Percentiles rank a stretch among this genome's conserved stretches.
phyloP scores from a whole-genome alignment of 2,113 vertebrate species.

The Naja naja region DNA sequence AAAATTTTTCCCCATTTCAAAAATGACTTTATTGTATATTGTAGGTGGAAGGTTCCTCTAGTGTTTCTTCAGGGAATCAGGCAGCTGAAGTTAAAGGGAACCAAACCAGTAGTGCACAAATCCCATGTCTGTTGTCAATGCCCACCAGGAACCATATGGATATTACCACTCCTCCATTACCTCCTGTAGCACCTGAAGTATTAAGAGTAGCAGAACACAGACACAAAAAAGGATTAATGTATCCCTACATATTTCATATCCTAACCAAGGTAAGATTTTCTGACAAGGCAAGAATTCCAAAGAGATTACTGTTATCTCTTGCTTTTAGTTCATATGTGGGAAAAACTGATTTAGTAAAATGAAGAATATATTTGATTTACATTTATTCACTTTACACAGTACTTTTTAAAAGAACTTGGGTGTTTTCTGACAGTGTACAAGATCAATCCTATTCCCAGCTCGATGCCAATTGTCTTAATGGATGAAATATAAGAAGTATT shows the following conservation, averaged over 20 bases:
- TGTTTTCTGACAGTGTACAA: not conserved
- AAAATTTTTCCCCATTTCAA: not conserved
- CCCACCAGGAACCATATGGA: conserved; percentile 97
- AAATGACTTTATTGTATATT: conserved; percentile 30
- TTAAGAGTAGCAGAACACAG: conserved; percentile 92
- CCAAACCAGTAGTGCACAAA: conserved; percentile 77
- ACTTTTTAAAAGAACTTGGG: not conserved
- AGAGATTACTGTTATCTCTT: not conserved
- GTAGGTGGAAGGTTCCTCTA: conserved; percentile 81
- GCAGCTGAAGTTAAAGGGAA: conserved; percentile 76
- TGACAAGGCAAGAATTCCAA: not conserved
- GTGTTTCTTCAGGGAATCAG: conserved; percentile 76
- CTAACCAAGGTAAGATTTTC: conserved; percentile 84
- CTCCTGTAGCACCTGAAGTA: conserved; percentile 88
- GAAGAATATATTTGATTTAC: not conserved
- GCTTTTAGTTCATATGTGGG: not conserved
- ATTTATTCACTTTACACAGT: not conserved
- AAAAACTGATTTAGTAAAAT: not conserved
- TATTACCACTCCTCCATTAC: conserved; percentile 91
- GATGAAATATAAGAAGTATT: not conserved
- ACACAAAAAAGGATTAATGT: conserved; percentile 95
- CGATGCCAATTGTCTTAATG: not conserved
- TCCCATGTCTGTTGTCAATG: conserved; percentile 94
- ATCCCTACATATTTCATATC: conserved; percentile 93
- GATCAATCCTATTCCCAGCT: not conserved